A percentile compares a stretch with the other conserved stretches of the same genome.
These are phyloP conservation scores for Plebejus anna DNA, from an alignment of 2,888 invertebrate species.

Conservation along the genomic window DNA sequence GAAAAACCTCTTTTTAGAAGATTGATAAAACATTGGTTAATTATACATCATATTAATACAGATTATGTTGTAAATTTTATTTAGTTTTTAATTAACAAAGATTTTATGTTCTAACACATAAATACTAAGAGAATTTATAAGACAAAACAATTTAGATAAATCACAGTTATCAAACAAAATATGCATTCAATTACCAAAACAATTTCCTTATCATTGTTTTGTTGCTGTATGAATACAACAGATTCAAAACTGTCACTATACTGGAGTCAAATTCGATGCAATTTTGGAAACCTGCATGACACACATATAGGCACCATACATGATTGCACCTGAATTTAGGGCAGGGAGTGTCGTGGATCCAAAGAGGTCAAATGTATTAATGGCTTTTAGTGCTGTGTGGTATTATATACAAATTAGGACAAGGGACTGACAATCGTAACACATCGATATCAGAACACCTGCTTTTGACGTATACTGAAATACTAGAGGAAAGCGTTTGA, in stretches of 20 bases:
- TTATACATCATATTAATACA: not conserved
- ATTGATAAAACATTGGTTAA: not conserved
- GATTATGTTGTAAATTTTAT: too few relatives aligned
- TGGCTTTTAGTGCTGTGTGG: not conserved
- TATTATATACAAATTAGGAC: conserved; percentile 23
- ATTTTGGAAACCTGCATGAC: conserved; percentile 12
- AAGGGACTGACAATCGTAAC: conserved; percentile 17
- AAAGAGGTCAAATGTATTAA: conserved; percentile 34
- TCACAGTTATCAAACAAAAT: not conserved
- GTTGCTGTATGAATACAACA: not conserved
- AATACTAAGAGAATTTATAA: not conserved
- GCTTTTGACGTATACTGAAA: conserved; percentile 38
- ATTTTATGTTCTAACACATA: not conserved
- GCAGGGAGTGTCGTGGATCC: conserved; percentile 34
- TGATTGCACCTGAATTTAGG: conserved; percentile 35
- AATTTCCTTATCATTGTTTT: not conserved
- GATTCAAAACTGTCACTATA: not conserved
- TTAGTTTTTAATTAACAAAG: too few relatives aligned
- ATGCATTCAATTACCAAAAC: not conserved
- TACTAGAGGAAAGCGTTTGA: conserved; percentile 7
- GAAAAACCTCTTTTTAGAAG: not conserved
- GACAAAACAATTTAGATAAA: not conserved
- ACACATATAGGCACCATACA: conserved; percentile 24
- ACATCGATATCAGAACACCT: conserved; percentile 34
- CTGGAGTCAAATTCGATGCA: not conserved